Percentiles rank a stretch among this genome's conserved stretches.
phyloP scores from a whole-genome alignment of 1,140 invertebrate genomes.

The Choristoneura fumiferana region DNA sequence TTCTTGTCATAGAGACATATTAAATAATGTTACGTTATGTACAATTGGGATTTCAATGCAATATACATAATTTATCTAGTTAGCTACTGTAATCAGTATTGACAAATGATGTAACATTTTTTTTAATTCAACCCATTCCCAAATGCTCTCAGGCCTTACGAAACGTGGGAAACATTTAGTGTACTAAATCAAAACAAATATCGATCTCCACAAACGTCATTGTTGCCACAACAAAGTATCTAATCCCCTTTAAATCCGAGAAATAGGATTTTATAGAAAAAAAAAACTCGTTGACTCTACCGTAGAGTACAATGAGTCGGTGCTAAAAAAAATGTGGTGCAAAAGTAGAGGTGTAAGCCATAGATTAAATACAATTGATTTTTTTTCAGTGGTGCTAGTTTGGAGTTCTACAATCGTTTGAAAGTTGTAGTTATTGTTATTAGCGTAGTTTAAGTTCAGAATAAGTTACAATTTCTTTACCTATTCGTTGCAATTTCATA shows the following conservation, averaged over 20 bases:
- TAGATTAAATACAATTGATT: constrained; percentile 58
- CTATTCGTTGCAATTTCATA: too few relatives aligned
- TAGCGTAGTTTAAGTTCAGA: background rate
- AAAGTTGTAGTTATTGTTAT: constrained; percentile 35
- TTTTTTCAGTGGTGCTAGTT: constrained; percentile 40
- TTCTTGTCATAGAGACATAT: too few relatives aligned
- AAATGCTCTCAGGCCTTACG: constrained; percentile 18
- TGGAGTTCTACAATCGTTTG: constrained; percentile 31
- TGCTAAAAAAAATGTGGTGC: constrained; percentile 48
- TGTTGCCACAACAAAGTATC: constrained; percentile 76
- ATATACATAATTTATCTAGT: background rate
- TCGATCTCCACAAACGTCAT: constrained; percentile 64
- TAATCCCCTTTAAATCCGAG: constrained; percentile 76
- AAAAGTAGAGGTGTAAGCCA: constrained; percentile 57
- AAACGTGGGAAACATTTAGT: constrained; percentile 54
- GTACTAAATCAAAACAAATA: constrained; percentile 71
- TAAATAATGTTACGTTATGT: too few relatives aligned
- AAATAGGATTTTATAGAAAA: constrained; percentile 72
- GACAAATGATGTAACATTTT: too few relatives aligned
- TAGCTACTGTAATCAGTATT: constrained; percentile 20
- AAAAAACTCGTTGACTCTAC: constrained; percentile 69
- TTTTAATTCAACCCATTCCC: background rate
- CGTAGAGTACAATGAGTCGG: constrained; percentile 51
- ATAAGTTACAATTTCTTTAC: too few relatives aligned
- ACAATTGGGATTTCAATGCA: too few relatives aligned